These are phyloP conservation scores for Trichonephila inaurata DNA, from an alignment of 1,140 invertebrate species.

Conservation along the genomic window DNA sequence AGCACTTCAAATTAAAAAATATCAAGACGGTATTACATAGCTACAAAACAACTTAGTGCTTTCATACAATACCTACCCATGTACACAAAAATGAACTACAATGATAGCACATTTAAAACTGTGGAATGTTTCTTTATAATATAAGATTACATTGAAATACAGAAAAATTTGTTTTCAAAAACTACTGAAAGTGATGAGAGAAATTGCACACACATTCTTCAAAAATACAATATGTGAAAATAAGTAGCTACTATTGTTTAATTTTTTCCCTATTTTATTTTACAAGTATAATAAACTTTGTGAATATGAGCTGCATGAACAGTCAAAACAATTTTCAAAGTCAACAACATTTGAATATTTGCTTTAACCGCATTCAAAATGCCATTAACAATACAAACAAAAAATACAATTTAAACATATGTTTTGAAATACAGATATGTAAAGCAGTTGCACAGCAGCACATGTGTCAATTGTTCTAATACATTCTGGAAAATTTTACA, in stretches of 20 bases:
- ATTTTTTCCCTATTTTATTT: neutral
- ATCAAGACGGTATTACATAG: neutral
- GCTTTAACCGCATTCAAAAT: neutral
- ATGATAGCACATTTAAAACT: constrained; percentile 6
- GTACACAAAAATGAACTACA: neutral
- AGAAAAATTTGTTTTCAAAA: neutral
- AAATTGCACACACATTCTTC: constrained; percentile 13
- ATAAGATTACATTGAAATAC: neutral
- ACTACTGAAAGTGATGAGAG: constrained; percentile 21
- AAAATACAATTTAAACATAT: neutral
- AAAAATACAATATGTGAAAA: constrained; percentile 54
- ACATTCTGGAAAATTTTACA: no score
- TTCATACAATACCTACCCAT: neutral
- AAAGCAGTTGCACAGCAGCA: constrained; percentile 14
- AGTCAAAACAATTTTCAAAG: neutral
- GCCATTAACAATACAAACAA: neutral
- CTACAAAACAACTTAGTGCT: neutral
- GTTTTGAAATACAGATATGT: constrained; percentile 7
- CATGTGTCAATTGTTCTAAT: neutral
- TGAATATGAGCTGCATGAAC: neutral
- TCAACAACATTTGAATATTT: neutral
- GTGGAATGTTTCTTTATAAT: constrained; percentile 7
- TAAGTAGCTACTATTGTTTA: constrained; percentile 29
- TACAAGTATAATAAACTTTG: neutral
- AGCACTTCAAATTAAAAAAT: neutral